Percentiles rank a stretch among this genome's conserved stretches.
Evolutionary conservation across 2,113 vertebrate species (phyloP).

Genomic region (Columba janthina): DNA sequence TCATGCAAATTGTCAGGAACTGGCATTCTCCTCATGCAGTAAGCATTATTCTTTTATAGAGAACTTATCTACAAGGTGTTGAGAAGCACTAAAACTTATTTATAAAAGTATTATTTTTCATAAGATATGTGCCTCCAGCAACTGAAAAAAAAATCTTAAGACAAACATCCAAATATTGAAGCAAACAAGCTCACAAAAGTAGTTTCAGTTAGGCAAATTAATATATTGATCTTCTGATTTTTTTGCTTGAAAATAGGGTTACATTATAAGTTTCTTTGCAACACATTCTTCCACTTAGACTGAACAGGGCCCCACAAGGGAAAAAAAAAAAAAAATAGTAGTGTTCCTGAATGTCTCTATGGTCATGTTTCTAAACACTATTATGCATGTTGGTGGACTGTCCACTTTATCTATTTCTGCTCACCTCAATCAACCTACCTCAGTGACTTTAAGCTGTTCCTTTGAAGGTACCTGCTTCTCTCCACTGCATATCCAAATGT

Average conservation of each 20-base stretch:
- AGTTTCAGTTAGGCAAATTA: background rate
- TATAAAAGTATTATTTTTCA: background rate
- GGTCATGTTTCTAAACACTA: background rate
- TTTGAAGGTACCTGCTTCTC: background rate
- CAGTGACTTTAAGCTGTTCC: background rate
- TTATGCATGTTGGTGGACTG: background rate
- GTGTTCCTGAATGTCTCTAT: background rate
- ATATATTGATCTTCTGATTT: background rate
- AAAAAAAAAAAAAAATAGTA: background rate
- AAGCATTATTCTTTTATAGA: background rate
- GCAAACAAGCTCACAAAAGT: background rate
- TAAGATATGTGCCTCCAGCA: background rate
- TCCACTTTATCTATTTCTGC: background rate
- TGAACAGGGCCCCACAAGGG: background rate
- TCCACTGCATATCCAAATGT: background rate
- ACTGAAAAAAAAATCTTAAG: background rate
- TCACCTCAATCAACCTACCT: background rate
- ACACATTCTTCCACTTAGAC: background rate
- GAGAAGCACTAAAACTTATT: background rate
- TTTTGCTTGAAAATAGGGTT: background rate
- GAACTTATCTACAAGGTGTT: background rate
- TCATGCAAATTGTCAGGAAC: background rate
- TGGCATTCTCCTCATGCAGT: background rate
- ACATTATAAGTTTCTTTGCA: background rate
- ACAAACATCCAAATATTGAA: background rate